Base-by-base conservation (phyloP, 2,888 invertebrate species). In the Pachymerium ferrugineum region DNA sequence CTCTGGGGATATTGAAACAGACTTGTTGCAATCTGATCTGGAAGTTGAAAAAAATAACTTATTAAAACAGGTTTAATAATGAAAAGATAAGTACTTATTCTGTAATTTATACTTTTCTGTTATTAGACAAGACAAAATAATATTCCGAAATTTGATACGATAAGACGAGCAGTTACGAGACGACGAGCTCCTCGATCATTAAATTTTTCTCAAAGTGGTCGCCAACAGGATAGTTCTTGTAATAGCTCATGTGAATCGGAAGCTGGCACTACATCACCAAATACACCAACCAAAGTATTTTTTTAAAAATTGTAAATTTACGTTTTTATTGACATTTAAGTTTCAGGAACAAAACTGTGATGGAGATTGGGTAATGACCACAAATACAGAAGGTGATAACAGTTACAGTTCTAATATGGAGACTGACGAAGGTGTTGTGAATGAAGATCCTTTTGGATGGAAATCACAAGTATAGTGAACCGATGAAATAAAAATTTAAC, bases 301-400 rank as follows among this genome's bases (percentile, higher is more conserved):
- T 33, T 30, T 70, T 70, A n/a, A n/a, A n/a, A 16, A 19, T 31
- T 30, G n/a, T 6, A 16, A 16, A 70, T 25, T 70, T 70, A n/a
- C n/a, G 1, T 70, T 70, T 5, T 70, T n/a, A 29, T 12, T 70
- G 2, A n/a, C 19, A 2, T 16, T 71, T 22, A 12, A n/a, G n/a
- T 70, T 70, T 25, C 16, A 72, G 72, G 72, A 72, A 47, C 72
- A 72, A 14, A 72, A 22, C 25, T 77, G 75, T 6, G 87, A 91
- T 79, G 90, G 91, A 67, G 93, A 93, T 83, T 93, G 93, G 83
- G 93, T 92, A 75, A 89, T 93, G 76, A 93, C 93, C 67, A 92
- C 93, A 79, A 94, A 94, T 83, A 93, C 93, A 79, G 90, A 80
- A 33, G 79, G 92, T 80, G 91, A 91, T 79, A 91, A 91, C 81